Evolutionary conservation across 1,140 invertebrate species (phyloP).

Genomic region (Cotesia typhae): DNA sequence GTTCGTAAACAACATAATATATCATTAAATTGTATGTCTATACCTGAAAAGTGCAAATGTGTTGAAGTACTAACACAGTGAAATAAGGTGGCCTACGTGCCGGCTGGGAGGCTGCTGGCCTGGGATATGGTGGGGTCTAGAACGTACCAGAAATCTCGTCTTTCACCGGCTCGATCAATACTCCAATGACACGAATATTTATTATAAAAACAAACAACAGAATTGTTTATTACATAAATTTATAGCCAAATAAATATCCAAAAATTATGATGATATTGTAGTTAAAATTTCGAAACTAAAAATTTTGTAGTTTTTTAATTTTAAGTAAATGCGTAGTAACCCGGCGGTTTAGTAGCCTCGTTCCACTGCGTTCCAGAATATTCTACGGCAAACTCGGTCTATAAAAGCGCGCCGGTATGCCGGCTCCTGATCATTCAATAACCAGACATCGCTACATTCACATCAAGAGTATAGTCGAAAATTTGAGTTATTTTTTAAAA

Average conservation of each 20-base stretch:
- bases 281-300: conserved; percentile 7
- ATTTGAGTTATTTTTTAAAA: conserved; percentile 39
- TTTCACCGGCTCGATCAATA: conserved; percentile 54
- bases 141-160: conserved; percentile 61
- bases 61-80: conserved; percentile 5
- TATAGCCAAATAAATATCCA: neutral
- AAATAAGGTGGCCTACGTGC: conserved; percentile 29
- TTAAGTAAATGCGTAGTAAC: conserved; percentile 29
- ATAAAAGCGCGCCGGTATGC: conserved; percentile 53
- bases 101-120: conserved; percentile 14
- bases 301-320: conserved; percentile 14
- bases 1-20: conserved; percentile 1
- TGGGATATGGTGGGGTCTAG: conserved; percentile 51
- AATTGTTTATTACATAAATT: neutral
- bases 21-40: neutral
- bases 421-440: conserved; percentile 56
- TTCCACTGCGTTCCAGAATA: conserved; percentile 52
- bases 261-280: neutral
- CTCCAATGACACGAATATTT: conserved; percentile 21
- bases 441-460: conserved; percentile 52
- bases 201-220: neutral
- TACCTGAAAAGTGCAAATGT: conserved; percentile 3
- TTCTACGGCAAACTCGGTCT: conserved; percentile 45
- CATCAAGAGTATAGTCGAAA: conserved; percentile 47
- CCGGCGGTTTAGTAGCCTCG: conserved; percentile 10